Evolutionary conservation across 2,113 vertebrate species (phyloP).

Genomic region (Corythornis madagascariensis): DNA sequence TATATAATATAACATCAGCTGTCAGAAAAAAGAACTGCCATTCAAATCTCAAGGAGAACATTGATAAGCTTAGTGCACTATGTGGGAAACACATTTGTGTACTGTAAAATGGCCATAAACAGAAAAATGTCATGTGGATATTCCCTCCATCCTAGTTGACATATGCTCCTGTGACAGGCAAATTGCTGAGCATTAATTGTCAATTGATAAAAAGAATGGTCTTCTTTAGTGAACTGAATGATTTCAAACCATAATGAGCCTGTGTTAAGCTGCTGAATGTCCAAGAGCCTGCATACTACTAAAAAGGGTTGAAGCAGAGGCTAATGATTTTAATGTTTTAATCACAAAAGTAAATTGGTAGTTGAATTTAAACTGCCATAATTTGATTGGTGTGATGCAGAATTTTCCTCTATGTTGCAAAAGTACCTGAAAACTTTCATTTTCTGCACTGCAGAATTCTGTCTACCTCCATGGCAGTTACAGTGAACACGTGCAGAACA

Average conservation of each 20-base stretch:
- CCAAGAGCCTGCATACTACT: not conserved
- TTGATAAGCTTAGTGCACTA: not conserved
- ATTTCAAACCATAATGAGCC: not conserved
- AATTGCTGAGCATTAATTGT: not conserved
- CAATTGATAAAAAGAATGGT: not conserved
- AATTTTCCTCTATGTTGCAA: not conserved
- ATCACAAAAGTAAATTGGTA: not conserved
- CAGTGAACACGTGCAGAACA: not conserved
- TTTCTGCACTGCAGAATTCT: not conserved
- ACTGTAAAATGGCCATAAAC: not conserved
- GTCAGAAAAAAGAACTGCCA: conserved; percentile 52
- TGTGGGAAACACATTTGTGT: not conserved
- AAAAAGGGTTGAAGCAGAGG: not conserved
- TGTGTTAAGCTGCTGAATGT: not conserved
- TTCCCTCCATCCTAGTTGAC: not conserved
- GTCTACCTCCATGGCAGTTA: not conserved
- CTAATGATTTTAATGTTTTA: not conserved
- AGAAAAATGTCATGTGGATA: not conserved
- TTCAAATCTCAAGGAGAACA: conserved; percentile 21
- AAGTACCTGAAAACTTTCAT: not conserved
- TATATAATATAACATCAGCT: conserved; percentile 58
- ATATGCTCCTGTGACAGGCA: not conserved
- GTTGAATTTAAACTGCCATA: not conserved
- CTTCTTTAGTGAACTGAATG: not conserved
- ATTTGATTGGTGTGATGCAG: not conserved